Evolutionary conservation across 2,888 invertebrate genomes (phyloP).

Genomic region (Xylocampa areola): DNA sequence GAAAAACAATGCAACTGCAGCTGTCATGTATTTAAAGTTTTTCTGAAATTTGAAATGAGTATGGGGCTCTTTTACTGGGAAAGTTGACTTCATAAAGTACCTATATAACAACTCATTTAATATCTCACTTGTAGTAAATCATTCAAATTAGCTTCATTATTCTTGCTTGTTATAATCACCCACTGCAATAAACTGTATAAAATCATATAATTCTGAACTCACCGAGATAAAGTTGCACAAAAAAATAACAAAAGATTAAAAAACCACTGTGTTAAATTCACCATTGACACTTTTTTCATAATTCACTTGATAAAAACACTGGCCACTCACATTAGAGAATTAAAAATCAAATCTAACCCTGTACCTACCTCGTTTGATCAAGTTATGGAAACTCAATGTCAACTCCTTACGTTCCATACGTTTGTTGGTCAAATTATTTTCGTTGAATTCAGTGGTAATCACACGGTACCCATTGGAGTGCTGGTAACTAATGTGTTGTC

Average conservation of each 20-base stretch:
- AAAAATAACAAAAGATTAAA: constrained; percentile 13
- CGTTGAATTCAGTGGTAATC: constrained; percentile 62
- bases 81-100: no score
- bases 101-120: no score
- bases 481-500: constrained; percentile 80
- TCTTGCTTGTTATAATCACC: no score
- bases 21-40: no score
- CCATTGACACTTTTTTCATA: constrained; percentile 35
- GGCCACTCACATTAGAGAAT: constrained; percentile 43
- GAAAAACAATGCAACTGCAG: no score
- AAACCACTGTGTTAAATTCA: constrained; percentile 24
- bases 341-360: constrained; percentile 52
- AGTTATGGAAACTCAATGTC: constrained; percentile 86
- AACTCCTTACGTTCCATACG: constrained; percentile 85
- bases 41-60: no score
- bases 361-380: constrained; percentile 85
- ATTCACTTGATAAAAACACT: constrained; percentile 47
- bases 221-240: constrained; percentile 2
- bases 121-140: no score
- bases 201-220: constrained; percentile 1
- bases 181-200: not conserved
- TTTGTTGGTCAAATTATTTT: constrained; percentile 66
- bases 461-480: constrained; percentile 73
- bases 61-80: no score
- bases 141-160: no score